Percentiles rank a stretch among this genome's conserved stretches.
Conservation (phyloP, 1,140 invertebrate species). For the Chrysopa pallens region DNA sequence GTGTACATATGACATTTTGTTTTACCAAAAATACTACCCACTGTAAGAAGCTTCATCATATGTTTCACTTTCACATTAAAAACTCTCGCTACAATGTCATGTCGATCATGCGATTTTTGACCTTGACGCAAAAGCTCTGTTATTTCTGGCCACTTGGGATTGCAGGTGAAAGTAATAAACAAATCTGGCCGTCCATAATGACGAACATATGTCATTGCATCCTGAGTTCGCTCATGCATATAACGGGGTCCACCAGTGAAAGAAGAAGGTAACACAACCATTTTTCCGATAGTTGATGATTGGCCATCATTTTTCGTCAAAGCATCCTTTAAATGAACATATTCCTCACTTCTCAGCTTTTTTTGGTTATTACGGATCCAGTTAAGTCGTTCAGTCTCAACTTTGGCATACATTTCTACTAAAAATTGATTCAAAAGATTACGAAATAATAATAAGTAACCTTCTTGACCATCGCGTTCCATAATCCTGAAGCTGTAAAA, state of each 20-base stretch:
- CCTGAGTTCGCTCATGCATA: conserved; percentile 28
- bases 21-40: conserved; percentile 19
- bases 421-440: conserved; percentile 18
- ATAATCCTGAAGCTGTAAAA: conserved; percentile 9
- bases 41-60: conserved; percentile 24
- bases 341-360: conserved; percentile 25
- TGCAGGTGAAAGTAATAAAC: conserved; percentile 23
- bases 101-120: conserved; percentile 16
- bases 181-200: conserved; percentile 20
- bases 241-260: conserved; percentile 21
- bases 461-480: too few relatives aligned
- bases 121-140: conserved; percentile 13
- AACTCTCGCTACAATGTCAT: conserved; percentile 22
- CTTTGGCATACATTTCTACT: conserved; percentile 30
- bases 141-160: conserved; percentile 28
- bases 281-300: conserved; percentile 14
- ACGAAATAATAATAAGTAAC: conserved; percentile 10
- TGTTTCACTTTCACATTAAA: conserved; percentile 27
- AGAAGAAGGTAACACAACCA: conserved; percentile 23
- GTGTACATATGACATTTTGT: conserved; percentile 23
- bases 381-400: conserved; percentile 23
- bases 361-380: conserved; percentile 25
- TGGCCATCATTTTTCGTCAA: conserved; percentile 11
- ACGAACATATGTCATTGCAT: conserved; percentile 28
- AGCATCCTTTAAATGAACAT: conserved; percentile 19